These are phyloP conservation scores for Salvelinus fontinalis DNA, from an alignment of 2,113 vertebrate species.

Conservation along the genomic window DNA sequence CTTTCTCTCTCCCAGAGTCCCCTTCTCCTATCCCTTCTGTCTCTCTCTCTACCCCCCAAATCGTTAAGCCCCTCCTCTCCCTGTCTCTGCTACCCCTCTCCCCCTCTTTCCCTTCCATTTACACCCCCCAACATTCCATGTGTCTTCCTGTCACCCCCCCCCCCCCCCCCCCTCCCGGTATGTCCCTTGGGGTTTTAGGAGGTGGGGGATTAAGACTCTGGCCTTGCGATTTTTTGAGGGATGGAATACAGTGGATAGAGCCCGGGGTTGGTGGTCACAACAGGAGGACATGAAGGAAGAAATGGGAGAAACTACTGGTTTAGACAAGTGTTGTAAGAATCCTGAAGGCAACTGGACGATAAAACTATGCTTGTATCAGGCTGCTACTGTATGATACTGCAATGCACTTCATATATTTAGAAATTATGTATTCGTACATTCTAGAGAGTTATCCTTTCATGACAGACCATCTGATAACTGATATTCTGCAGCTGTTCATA, in stretches of 20 bases:
- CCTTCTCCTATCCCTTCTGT: constrained; percentile 30
- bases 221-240: constrained; percentile 30
- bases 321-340: too few species aligned
- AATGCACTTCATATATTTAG: neutral
- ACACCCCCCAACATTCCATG: constrained; percentile 68
- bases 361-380: neutral
- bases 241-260: constrained; percentile 16
- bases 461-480: neutral
- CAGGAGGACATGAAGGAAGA: constrained; percentile 15
- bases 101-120: neutral
- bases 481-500: neutral
- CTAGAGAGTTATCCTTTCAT: neutral
- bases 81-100: neutral
- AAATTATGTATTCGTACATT: neutral
- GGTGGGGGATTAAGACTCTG: constrained; percentile 35
- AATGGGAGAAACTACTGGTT: neutral
- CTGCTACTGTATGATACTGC: neutral
- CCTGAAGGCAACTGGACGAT: too few species aligned
- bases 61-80: neutral
- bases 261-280: neutral
- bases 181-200: constrained; percentile 2
- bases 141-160: constrained; percentile 69
- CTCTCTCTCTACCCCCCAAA: constrained; percentile 68
- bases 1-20: constrained; percentile 62
- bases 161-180: constrained; percentile 30